Base-by-base conservation (phyloP, 2,113 vertebrate species). In the Hippolais icterina region DNA sequence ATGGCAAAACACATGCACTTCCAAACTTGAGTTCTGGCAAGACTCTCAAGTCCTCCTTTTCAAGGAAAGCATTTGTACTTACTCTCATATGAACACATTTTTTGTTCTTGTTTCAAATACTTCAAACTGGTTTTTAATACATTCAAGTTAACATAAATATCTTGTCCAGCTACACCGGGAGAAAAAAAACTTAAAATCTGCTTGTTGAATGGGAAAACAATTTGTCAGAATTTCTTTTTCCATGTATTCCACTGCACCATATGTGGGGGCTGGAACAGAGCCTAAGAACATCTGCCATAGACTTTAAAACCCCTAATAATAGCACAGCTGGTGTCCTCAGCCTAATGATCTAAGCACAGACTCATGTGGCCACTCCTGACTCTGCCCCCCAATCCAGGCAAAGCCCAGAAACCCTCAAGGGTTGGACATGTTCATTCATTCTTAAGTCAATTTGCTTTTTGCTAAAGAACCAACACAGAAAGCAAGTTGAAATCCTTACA, bases 271-370 rank as follows among this genome's bases (percentile, higher is more conserved):
- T 97, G 97, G 97, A 96, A 86, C 80, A 77, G 49, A 13, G 97
- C 96, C 98, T 49, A 46, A 61, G 84, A 97, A 98, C 98, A 97
- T 97, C 97, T 97, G 97, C 92, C 93, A 41, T 12, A 41, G 95
- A 88, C 95, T 86, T 95, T 83, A 94, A 97, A 95, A 65, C 79
- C 90, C 97, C 97, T 97, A 98, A 98, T 97, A 98, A 98, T 97
- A 98, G 97, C 95, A 86, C 97, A 98, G 98, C 97, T 98, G 97
- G 97, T 97, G 98, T 97, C 95, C 96, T 92, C 90, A 74, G 94
- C 35, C 94, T 96, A 89, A 93, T 95, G 97, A 97, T 90, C 96
- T 97, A 97, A 97, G 78, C 63, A 33, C 17, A 65, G 65, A 31
- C 47, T 87, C 97, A 97, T 15, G 85, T 91, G 91, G 94, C 81